Percentiles rank a stretch among this genome's conserved stretches.
These are phyloP conservation scores for Cherax quadricarinatus DNA, from an alignment of 1,140 invertebrate species.

Conservation along the genomic window DNA sequence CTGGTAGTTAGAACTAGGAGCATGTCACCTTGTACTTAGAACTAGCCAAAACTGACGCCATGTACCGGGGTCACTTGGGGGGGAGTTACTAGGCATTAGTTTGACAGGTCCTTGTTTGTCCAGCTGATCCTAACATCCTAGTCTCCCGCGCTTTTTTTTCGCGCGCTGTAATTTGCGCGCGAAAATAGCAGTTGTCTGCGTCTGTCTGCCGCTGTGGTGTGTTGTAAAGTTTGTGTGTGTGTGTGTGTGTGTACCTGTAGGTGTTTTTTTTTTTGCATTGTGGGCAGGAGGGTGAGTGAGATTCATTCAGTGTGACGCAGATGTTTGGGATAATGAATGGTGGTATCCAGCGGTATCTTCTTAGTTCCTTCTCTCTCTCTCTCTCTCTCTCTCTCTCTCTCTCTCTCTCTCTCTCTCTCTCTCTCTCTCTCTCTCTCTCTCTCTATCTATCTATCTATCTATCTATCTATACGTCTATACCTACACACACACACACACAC, in stretches of 20 bases:
- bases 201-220: too few species aligned
- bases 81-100: too few species aligned
- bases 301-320: background rate
- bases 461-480: too few species aligned
- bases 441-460: too few species aligned
- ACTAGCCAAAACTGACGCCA: too few species aligned
- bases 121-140: background rate
- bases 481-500: too few species aligned
- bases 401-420: too few species aligned
- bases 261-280: background rate
- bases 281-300: background rate
- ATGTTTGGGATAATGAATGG: background rate
- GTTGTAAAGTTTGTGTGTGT: too few species aligned
- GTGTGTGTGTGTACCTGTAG: background rate
- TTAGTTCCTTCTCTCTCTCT: background rate
- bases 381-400: background rate
- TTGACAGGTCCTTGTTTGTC: background rate
- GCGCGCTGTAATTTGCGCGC: background rate
- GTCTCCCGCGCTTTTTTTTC: background rate
- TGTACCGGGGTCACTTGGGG: too few species aligned
- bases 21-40: too few species aligned
- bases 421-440: too few species aligned
- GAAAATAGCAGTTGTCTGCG: background rate
- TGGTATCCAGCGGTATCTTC: background rate
- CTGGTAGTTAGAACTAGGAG: too few species aligned